Evolutionary conservation across 2,888 invertebrate species (phyloP), one percentile per base, ranked within the genome.

Genomic region (Dynastes grantii): DNA sequence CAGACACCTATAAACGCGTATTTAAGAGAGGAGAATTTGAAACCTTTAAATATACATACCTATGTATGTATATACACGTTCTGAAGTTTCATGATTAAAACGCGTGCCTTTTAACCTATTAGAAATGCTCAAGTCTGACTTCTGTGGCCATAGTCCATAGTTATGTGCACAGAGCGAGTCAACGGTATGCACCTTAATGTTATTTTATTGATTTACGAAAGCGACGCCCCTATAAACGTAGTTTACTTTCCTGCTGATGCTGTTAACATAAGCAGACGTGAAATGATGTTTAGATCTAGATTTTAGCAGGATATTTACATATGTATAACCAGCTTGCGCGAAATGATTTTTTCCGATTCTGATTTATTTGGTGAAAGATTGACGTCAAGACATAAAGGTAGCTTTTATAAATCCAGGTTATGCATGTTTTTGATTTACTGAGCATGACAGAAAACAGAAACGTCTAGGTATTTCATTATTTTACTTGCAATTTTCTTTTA

Each of bases 301-400:
- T 65, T 65, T 65, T 63, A 63, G 11, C 63, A 63, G 32, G 63
- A 63, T 63, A 63, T 63, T 63, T 63, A 27, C 63, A 63, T 13
- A 9, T 29, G 45, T 45, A 45, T 45, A 63, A 27, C 32, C 13
- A 63, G 63, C 27, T 63, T 32, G 13, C 9, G 32, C 27, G 63
- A 32, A 63, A 13, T 5, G n/a, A 16, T 9, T 32, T 63, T 29
- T 29, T 65, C 9, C 16, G 37, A 40, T 65, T 65, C 16, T 45
- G 16, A 32, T 63, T 63, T 63, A 63, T 63, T 63, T 63, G 63
- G 11, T 63, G 37, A 45, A 45, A 45, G 45, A n/a, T 22, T n/a
- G 45, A 65, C 45, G 45, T 45, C 16, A 40, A 9, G 37, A 6
- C n/a, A 22, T 65, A 65, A 65, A 40, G 29, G 6, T 63, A 22